These are phyloP conservation scores for Autographa gamma DNA, from an alignment of 2,888 invertebrate genomes.

Conservation along the genomic window DNA sequence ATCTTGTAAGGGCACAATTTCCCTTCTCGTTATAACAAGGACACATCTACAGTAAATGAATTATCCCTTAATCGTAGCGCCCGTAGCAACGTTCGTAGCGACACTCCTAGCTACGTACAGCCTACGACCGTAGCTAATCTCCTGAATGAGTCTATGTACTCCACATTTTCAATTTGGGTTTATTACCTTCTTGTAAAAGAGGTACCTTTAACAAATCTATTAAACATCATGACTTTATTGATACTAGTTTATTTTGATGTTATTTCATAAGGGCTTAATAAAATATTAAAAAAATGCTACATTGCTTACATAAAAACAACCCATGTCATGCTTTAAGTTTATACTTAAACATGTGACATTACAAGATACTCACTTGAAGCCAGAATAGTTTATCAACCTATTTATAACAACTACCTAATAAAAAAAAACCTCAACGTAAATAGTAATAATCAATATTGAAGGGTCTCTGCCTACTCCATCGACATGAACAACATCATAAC, in stretches of 20 bases:
- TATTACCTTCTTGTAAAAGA: constrained; percentile 41
- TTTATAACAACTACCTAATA: constrained; percentile 47
- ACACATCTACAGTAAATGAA: constrained; percentile 4
- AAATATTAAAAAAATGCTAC: no score
- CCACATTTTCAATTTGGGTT: constrained; percentile 44
- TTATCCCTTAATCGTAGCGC: constrained; percentile 23
- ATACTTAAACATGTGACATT: constrained; percentile 24
- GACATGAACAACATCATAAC: neutral
- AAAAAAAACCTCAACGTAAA: neutral
- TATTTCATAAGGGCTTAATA: no score
- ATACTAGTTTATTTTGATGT: no score
- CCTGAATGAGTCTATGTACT: constrained; percentile 37
- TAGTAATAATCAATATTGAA: neutral
- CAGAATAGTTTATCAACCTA: constrained; percentile 57
- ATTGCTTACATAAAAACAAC: no score
- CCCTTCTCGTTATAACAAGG: constrained; percentile 8
- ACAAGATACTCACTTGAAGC: constrained; percentile 24
- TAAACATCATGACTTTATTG: no score
- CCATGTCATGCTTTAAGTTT: neutral
- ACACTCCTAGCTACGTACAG: constrained; percentile 10
- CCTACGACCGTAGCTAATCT: constrained; percentile 42
- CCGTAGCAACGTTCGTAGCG: constrained; percentile 38
- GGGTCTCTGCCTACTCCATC: no score
- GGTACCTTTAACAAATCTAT: no score
- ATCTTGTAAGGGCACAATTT: constrained; percentile 6